phyloP scores from a whole-genome alignment of 2,797 vertebrate species.

The Tachyglossus aculeatus region DNA sequence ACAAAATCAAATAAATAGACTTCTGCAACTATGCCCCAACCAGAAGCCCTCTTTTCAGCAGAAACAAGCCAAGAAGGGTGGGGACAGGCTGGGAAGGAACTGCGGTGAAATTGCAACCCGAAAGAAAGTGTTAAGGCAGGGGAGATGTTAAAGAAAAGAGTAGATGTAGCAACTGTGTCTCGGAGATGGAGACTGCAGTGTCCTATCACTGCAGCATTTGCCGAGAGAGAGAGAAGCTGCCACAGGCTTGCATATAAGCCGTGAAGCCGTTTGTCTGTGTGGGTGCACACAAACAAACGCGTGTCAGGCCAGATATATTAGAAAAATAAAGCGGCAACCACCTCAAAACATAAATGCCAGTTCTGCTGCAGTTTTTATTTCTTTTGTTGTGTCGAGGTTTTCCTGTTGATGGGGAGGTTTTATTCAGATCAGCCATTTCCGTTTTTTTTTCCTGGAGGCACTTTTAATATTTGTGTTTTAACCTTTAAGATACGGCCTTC shows the following conservation, averaged over 20 bases:
- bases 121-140: too few species aligned
- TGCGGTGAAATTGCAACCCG: too few species aligned
- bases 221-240: background rate
- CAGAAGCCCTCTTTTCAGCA: too few species aligned
- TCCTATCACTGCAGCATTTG: too few species aligned
- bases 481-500: conserved; percentile 65
- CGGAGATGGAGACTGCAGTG: too few species aligned
- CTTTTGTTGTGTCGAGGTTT: background rate
- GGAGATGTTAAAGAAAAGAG: too few species aligned
- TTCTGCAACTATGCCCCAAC: too few species aligned
- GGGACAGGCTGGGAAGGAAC: too few species aligned
- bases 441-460: conserved; percentile 40
- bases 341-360: conserved; percentile 29
- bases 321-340: conserved; percentile 45
- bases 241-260: conserved; percentile 10
- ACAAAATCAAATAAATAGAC: too few species aligned
- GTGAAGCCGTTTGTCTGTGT: conserved; percentile 21
- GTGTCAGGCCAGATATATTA: too few species aligned
- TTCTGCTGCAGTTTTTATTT: background rate
- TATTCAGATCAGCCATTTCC: conserved; percentile 52
- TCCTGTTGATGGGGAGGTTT: conserved; percentile 22
- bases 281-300: conserved; percentile 19
- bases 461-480: conserved; percentile 48
- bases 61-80: too few species aligned
- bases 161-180: too few species aligned